These are phyloP conservation scores for Leontocebus nigricollis DNA, from an alignment of 2,797 vertebrate genomes.

Conservation along the genomic window DNA sequence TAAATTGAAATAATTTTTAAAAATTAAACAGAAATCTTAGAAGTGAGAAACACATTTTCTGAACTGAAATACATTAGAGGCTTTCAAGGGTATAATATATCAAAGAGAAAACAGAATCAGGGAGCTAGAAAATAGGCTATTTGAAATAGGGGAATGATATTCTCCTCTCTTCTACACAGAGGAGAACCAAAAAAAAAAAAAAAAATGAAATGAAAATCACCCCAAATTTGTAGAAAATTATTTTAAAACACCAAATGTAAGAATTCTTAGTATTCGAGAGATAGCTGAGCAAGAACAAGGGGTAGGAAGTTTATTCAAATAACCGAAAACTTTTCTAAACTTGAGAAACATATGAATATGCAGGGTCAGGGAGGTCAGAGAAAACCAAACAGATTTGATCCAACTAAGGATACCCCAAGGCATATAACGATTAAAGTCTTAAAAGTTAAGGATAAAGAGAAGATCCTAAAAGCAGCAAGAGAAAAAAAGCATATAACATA, in stretches of 20 bases:
- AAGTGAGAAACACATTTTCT: background rate
- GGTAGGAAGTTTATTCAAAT: background rate
- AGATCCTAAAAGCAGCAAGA: background rate
- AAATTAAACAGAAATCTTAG: background rate
- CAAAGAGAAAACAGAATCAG: background rate
- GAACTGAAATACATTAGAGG: background rate
- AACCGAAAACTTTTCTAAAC: background rate
- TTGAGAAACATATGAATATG: background rate
- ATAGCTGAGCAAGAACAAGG: background rate
- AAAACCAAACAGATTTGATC: background rate
- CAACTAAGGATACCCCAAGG: background rate
- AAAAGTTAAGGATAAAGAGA: background rate
- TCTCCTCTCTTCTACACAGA: background rate
- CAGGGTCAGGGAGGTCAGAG: background rate
- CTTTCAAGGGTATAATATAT: background rate
- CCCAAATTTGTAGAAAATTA: background rate
- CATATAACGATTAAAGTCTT: background rate
- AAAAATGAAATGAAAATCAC: background rate
- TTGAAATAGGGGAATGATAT: background rate
- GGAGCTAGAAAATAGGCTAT: background rate
- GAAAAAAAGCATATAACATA: background rate
- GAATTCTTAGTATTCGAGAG: background rate
- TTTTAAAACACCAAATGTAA: background rate
- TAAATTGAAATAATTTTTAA: background rate
- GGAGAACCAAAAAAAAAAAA: background rate